These are phyloP conservation scores for Drosophila anomelani DNA, from an alignment of 2,888 invertebrate genomes.

Conservation along the genomic window DNA sequence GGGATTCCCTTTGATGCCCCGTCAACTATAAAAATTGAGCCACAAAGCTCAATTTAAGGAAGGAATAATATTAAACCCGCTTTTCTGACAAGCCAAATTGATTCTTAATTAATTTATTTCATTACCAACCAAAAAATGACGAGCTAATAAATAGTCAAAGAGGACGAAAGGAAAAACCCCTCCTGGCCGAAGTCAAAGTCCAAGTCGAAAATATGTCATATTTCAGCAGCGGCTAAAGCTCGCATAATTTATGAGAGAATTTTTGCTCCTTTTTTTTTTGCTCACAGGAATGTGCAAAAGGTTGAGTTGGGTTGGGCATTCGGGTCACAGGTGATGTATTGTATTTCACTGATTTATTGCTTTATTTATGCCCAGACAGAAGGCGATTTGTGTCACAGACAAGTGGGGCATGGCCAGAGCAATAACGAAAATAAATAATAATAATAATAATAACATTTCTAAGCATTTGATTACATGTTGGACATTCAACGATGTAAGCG, in stretches of 20 bases:
- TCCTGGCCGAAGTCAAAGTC: conserved; percentile 31
- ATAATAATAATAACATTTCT: conserved; percentile 35
- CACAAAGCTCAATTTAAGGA: conserved; percentile 11
- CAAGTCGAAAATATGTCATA: conserved; percentile 72
- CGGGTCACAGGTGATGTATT: conserved; percentile 71
- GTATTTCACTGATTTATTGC: conserved; percentile 75
- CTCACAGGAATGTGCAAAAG: conserved; percentile 14
- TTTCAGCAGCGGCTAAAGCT: conserved; percentile 59
- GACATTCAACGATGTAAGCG: background rate
- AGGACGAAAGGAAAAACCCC: conserved; percentile 21
- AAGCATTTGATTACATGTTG: conserved; percentile 63
- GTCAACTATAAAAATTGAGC: conserved; percentile 17
- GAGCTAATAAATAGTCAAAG: conserved; percentile 36
- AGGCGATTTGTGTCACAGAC: conserved; percentile 51
- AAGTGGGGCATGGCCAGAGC: conserved; percentile 14
- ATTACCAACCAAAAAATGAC: conserved; percentile 31
- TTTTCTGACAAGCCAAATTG: conserved; percentile 64
- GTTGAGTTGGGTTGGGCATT: conserved; percentile 4
- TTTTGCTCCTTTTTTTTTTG: conserved; percentile 6
- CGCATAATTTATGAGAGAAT: conserved; percentile 67
- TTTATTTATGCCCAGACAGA: conserved; percentile 64
- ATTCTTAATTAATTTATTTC: conserved; percentile 68
- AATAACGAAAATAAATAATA: conserved; percentile 35
- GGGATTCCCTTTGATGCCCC: conserved; percentile 30
- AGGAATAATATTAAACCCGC: conserved; percentile 60